These are phyloP conservation scores for Epizoanthus stellaris DNA, from an alignment of 92 coral and sea anemone species.

Conservation along the genomic window DNA sequence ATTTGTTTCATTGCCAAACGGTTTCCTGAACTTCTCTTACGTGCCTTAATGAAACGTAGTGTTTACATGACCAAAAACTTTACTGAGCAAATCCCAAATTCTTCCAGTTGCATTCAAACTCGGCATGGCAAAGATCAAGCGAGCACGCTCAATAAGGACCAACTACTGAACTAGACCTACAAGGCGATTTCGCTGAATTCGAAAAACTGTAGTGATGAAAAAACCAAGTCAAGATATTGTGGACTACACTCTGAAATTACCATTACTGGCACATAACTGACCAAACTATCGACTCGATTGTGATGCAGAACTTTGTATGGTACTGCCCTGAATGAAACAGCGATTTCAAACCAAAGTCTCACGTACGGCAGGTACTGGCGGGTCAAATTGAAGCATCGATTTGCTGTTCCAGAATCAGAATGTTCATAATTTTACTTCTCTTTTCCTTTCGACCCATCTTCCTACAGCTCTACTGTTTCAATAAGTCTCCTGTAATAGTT, in stretches of 20 bases:
- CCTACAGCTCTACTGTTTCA: not conserved
- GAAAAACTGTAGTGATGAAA: not conserved
- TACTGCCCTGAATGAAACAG: slow-evolving; percentile 18
- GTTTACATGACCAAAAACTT: not conserved
- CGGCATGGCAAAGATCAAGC: slow-evolving; percentile 27
- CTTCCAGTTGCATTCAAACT: not conserved
- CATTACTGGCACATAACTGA: not conserved
- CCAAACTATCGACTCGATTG: not conserved
- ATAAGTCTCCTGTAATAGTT: not conserved
- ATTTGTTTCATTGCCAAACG: slow-evolving; percentile 21
- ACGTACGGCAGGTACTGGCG: not conserved
- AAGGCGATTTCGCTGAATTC: slow-evolving; percentile 28
- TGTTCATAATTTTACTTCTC: not conserved
- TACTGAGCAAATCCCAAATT: not conserved
- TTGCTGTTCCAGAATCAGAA: slow-evolving; percentile 1
- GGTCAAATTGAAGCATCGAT: slow-evolving; percentile 5
- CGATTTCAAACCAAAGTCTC: slow-evolving; percentile 2
- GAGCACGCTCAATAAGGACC: slow-evolving; percentile 20
- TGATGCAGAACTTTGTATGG: not conserved
- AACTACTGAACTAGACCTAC: not conserved
- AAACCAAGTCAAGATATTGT: not conserved
- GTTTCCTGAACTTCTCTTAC: slow-evolving; percentile 11
- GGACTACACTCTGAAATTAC: not conserved
- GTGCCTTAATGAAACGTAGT: not conserved
- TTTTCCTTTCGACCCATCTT: not conserved